Conservation (phyloP, 2,888 invertebrate species). For the Rotaria socialis region DNA sequence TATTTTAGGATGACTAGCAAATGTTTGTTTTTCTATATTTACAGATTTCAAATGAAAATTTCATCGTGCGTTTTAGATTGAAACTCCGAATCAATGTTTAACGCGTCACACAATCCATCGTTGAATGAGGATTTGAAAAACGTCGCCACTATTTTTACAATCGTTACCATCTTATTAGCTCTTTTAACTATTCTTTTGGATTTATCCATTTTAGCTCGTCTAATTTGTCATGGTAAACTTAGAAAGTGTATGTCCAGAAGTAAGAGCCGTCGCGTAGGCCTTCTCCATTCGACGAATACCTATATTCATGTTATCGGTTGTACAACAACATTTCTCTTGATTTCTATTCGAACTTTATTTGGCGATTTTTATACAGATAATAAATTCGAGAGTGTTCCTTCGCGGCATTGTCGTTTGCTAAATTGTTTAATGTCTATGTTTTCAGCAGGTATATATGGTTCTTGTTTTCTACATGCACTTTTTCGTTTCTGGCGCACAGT, state of each 20-base stretch:
- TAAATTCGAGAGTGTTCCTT: not conserved
- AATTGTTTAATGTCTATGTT: not conserved
- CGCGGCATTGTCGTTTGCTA: not conserved
- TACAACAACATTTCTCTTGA: not conserved
- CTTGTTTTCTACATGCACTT: not conserved
- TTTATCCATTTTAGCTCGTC: not conserved
- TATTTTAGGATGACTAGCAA: too few relatives aligned
- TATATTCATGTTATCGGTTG: not conserved
- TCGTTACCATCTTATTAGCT: not conserved
- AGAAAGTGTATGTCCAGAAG: not conserved
- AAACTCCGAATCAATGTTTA: not conserved
- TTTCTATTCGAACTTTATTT: not conserved
- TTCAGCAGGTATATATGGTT: not conserved
- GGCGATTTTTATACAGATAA: not conserved
- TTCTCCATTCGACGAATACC: not conserved
- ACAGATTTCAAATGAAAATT: too few relatives aligned
- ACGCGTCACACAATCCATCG: not conserved
- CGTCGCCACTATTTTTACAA: not conserved
- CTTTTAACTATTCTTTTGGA: not conserved
- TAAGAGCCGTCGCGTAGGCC: not conserved
- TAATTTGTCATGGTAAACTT: not conserved
- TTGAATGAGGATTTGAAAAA: not conserved
- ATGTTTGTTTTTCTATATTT: too few relatives aligned
- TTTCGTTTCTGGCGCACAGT: not conserved
- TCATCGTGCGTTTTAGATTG: not conserved